Conservation (phyloP, 1,140 invertebrate species). For the Wasmannia auropunctata region DNA sequence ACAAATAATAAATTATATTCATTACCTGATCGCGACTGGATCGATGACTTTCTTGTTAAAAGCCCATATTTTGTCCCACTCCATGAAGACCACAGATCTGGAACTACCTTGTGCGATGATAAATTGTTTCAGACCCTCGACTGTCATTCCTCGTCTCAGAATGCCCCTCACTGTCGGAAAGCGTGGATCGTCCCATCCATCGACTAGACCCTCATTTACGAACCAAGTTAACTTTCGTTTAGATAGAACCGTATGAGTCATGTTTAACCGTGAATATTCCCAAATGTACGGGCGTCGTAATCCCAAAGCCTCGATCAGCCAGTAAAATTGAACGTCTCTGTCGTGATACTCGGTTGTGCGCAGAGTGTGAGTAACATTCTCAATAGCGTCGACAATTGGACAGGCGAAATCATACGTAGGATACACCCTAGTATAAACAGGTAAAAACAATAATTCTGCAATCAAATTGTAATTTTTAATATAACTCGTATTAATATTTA, state of each 20-base stretch:
- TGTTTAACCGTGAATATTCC: conserved; percentile 96
- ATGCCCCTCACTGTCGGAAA: conserved; percentile 99
- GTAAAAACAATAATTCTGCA: background rate
- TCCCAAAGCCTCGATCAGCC: conserved; percentile 95
- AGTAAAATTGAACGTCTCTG: conserved; percentile 98
- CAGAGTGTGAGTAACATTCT: conserved; percentile 98
- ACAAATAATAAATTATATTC: conserved; percentile 14
- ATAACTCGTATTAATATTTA: background rate
- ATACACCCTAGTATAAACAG: conserved; percentile 91
- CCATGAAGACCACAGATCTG: conserved; percentile 98
- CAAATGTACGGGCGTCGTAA: conserved; percentile 97
- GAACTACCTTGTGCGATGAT: conserved; percentile 99
- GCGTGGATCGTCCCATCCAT: conserved; percentile 99
- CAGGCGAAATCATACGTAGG: conserved; percentile 99
- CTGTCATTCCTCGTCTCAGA: conserved; percentile 97
- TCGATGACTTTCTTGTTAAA: conserved; percentile 97
- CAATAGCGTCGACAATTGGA: conserved; percentile 98
- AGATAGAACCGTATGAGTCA: conserved; percentile 99
- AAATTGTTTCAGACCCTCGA: conserved; percentile 98
- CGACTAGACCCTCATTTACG: conserved; percentile 96
- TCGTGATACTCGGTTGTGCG: conserved; percentile 99
- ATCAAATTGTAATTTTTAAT: background rate
- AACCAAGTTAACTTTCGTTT: conserved; percentile 99
- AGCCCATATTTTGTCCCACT: conserved; percentile 99
- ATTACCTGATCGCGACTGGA: conserved; percentile 79